Conservation (phyloP, 2,888 invertebrate species). For the Agrenia bidenticulata region DNA sequence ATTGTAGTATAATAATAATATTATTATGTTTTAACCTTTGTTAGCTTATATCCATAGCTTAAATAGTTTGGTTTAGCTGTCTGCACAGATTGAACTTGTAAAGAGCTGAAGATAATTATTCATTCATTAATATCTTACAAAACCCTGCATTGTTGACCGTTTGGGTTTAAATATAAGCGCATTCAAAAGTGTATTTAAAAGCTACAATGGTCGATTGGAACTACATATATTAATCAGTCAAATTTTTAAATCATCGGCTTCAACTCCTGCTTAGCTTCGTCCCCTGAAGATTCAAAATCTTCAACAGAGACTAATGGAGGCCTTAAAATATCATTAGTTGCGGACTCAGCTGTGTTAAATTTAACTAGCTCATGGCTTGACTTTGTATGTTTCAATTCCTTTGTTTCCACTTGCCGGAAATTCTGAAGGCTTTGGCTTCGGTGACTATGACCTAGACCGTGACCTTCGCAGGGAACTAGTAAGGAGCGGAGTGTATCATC, state of each 20-base stretch:
- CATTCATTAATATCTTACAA: no score
- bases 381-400: background rate
- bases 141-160: no score
- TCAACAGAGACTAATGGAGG: background rate
- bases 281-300: background rate
- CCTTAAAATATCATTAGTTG: background rate
- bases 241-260: slow-evolving; percentile 15
- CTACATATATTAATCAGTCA: no score
- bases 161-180: no score
- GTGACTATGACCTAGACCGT: slow-evolving; percentile 31
- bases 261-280: background rate
- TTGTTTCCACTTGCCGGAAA: background rate
- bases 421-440: background rate
- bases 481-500: background rate
- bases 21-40: no score
- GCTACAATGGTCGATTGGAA: no score
- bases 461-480: slow-evolving; percentile 15
- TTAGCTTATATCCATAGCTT: no score
- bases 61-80: no score
- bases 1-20: no score
- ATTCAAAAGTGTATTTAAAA: no score
- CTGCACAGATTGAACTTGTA: no score
- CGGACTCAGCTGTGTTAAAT: background rate
- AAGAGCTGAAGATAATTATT: no score
- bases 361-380: background rate